Evolutionary conservation across 1,140 invertebrate genomes (phyloP).

Genomic region (Eupristina koningsbergeri): DNA sequence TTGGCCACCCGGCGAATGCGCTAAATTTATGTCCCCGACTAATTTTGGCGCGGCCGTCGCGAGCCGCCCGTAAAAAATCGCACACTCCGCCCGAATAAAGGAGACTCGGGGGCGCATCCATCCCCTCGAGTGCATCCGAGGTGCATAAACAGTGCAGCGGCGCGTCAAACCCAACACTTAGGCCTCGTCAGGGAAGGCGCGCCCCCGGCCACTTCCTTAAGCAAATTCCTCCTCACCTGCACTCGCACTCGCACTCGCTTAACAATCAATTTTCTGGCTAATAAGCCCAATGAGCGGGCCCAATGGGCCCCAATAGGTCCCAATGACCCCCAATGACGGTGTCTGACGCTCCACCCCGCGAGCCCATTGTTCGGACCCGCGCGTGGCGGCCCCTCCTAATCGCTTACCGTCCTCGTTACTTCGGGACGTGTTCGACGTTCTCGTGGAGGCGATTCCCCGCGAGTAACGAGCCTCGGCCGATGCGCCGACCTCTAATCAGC

Average conservation of each 20-base stretch:
- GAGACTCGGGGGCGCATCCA: slow-evolving; percentile 4
- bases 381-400: slow-evolving; percentile 39
- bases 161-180: slow-evolving; percentile 40
- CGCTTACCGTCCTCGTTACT: slow-evolving; percentile 34
- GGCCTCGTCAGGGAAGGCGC: slow-evolving; percentile 24
- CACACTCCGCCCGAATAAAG: slow-evolving; percentile 20
- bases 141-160: slow-evolving; percentile 7
- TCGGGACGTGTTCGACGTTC: neutral
- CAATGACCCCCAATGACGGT: too few species aligned
- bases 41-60: slow-evolving; percentile 19
- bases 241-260: slow-evolving; percentile 11
- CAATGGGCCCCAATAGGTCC: too few species aligned
- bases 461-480: slow-evolving; percentile 31
- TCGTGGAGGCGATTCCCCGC: neutral
- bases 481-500: slow-evolving; percentile 62
- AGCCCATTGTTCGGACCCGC: slow-evolving; percentile 7
- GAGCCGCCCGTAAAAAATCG: slow-evolving; percentile 33
- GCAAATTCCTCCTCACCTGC: slow-evolving; percentile 49
- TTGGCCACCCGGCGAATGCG: too few species aligned
- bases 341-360: neutral
- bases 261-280: slow-evolving; percentile 51
- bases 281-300: slow-evolving; percentile 40
- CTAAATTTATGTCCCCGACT: slow-evolving; percentile 26
- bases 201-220: slow-evolving; percentile 22
- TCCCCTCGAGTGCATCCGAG: too few species aligned